A percentile compares a stretch with the other conserved stretches of the same genome.
Evolutionary conservation across 2,797 vertebrate genomes (phyloP).

Genomic region (Channallabes apus): DNA sequence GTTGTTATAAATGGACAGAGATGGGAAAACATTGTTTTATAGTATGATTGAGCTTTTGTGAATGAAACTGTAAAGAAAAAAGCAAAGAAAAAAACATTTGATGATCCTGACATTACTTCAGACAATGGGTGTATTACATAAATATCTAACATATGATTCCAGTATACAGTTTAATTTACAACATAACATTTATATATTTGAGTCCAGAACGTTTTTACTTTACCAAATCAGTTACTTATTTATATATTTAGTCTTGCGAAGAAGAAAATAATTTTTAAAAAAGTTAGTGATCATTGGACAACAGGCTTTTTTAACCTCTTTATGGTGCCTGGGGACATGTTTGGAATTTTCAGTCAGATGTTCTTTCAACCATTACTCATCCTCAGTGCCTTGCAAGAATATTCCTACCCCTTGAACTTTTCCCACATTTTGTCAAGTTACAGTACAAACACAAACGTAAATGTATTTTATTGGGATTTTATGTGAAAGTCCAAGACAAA

Average conservation of each 20-base stretch:
- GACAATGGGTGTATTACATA: not conserved
- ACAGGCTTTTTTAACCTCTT: not conserved
- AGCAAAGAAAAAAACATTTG: not conserved
- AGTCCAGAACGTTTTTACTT: too few relatives aligned
- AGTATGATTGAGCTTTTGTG: not conserved
- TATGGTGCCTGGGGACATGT: too few relatives aligned
- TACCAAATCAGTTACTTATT: not conserved
- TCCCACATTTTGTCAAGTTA: too few relatives aligned
- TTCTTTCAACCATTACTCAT: too few relatives aligned
- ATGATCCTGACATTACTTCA: not conserved
- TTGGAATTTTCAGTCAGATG: too few relatives aligned
- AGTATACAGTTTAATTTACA: not conserved
- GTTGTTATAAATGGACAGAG: not conserved
- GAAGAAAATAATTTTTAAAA: too few relatives aligned
- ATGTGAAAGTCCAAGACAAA: too few relatives aligned
- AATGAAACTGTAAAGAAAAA: not conserved
- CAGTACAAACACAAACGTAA: too few relatives aligned
- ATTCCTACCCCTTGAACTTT: too few relatives aligned
- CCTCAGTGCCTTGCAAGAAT: too few relatives aligned
- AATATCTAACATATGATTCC: not conserved
- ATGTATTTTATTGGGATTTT: too few relatives aligned
- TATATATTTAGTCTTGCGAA: not conserved
- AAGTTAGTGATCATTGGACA: too few relatives aligned
- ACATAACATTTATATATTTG: not conserved
- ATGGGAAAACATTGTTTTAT: not conserved